Evolutionary conservation across 2,797 vertebrate species (phyloP).

Genomic region (Sebastiscus albofasciatus): DNA sequence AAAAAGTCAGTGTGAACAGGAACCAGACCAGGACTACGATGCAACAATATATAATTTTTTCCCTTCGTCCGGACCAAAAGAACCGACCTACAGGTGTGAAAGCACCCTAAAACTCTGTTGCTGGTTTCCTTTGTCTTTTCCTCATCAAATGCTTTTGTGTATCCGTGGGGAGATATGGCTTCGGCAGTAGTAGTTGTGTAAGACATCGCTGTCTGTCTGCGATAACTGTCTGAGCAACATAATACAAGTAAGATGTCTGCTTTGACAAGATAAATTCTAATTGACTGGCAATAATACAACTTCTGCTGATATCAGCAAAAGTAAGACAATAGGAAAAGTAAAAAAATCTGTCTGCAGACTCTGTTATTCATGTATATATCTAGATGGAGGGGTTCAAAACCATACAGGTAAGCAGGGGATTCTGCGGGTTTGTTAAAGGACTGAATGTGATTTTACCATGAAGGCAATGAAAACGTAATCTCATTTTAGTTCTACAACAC

Average conservation of each 20-base stretch:
- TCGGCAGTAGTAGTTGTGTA: not conserved
- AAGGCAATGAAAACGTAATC: not conserved
- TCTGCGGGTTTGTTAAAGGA: not conserved
- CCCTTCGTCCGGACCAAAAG: not conserved
- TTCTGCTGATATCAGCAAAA: conserved; percentile 24
- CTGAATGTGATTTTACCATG: not conserved
- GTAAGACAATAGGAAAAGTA: not conserved
- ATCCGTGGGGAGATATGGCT: conserved; percentile 20
- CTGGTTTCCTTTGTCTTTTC: conserved; percentile 18
- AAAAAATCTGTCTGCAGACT: not conserved
- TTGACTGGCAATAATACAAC: not conserved
- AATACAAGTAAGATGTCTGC: conserved; percentile 2
- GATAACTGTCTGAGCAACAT: conserved; percentile 4
- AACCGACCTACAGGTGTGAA: not conserved
- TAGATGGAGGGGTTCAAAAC: not conserved
- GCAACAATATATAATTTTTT: not conserved
- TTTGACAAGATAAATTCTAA: not conserved
- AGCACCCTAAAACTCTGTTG: conserved; percentile 2
- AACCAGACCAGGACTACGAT: not conserved
- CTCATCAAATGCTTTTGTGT: conserved; percentile 23
- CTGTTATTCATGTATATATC: not conserved
- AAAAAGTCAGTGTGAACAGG: not conserved
- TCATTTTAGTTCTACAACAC: not conserved
- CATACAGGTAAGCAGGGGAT: not conserved
- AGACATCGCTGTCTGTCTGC: conserved; percentile 24